Conservation (phyloP, 2,797 vertebrate species). For the Argyrosomus regius region DNA sequence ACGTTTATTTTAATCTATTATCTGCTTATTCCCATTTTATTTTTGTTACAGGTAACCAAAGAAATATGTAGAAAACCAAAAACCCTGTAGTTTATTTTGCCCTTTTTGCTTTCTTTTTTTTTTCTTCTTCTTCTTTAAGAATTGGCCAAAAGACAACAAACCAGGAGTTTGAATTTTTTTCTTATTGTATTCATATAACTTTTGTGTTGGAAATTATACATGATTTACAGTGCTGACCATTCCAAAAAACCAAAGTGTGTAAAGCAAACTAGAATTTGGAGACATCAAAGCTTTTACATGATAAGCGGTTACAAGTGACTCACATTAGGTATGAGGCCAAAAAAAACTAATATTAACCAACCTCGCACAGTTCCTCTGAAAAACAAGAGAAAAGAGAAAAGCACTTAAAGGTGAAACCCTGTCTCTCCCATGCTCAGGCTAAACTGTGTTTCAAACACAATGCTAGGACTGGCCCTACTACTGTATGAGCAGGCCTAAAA, state of each 20-base stretch:
- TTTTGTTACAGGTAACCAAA: slow-evolving; percentile 93
- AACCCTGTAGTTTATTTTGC: slow-evolving; percentile 84
- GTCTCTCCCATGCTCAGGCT: slow-evolving; percentile 79
- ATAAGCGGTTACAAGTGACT: slow-evolving; percentile 62
- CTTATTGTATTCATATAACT: slow-evolving; percentile 68
- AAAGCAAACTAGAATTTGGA: slow-evolving; percentile 78
- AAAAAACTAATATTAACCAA: slow-evolving; percentile 78
- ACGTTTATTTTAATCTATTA: slow-evolving; percentile 76
- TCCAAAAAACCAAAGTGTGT: slow-evolving; percentile 89
- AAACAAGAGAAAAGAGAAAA: slow-evolving; percentile 69
- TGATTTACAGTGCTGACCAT: slow-evolving; percentile 84
- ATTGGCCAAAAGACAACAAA: slow-evolving; percentile 87
- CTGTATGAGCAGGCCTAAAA: slow-evolving; percentile 40
- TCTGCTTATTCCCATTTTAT: slow-evolving; percentile 82
- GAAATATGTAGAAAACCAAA: slow-evolving; percentile 91
- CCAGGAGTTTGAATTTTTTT: slow-evolving; percentile 77
- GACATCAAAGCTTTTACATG: slow-evolving; percentile 69
- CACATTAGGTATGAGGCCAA: slow-evolving; percentile 78
- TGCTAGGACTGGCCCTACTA: slow-evolving; percentile 47
- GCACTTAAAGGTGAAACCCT: slow-evolving; percentile 81
- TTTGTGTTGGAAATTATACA: slow-evolving; percentile 71
- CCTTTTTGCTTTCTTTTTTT: slow-evolving; percentile 56
- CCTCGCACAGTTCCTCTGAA: slow-evolving; percentile 77
- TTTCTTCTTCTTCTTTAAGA: slow-evolving; percentile 69
- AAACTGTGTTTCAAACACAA: slow-evolving; percentile 80